Conservation (phyloP, 1,140 invertebrate genomes). For the Zaprionus vittiger region DNA sequence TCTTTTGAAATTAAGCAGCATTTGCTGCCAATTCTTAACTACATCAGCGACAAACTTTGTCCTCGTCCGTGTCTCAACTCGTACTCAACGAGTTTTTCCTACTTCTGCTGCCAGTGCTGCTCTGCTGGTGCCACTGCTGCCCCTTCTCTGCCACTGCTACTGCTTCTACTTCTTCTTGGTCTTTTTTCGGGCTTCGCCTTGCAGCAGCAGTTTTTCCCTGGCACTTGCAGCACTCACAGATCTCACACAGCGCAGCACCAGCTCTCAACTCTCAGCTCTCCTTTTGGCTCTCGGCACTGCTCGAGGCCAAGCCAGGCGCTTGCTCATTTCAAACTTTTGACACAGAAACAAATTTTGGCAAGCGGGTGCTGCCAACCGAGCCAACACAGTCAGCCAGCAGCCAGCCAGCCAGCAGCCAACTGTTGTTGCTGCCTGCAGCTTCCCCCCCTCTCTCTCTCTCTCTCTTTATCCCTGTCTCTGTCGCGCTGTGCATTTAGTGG, state of each 20-base stretch:
- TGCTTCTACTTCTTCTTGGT: background rate
- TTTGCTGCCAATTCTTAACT: constrained; percentile 83
- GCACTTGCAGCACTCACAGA: constrained; percentile 20
- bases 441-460: constrained; percentile 4
- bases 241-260: background rate
- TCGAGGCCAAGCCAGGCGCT: constrained; percentile 55
- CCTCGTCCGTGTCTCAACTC: constrained; percentile 47
- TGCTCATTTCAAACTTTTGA: constrained; percentile 83
- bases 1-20: constrained; percentile 83
- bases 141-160: too few relatives aligned
- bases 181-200: constrained; percentile 18
- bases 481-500: constrained; percentile 55
- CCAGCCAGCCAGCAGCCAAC: constrained; percentile 19
- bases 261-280: constrained; percentile 8
- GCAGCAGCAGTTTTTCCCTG: constrained; percentile 24
- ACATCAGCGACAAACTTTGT: constrained; percentile 81
- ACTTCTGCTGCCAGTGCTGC: background rate
- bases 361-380: constrained; percentile 69
- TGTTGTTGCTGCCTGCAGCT: constrained; percentile 7
- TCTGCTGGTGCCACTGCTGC: background rate
- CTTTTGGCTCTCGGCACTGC: constrained; percentile 4
- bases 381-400: constrained; percentile 29
- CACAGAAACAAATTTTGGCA: constrained; percentile 83
- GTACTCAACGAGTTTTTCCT: constrained; percentile 30
- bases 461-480: background rate